A percentile compares a stretch with the other conserved stretches of the same genome.
Evolutionary conservation across 2,113 vertebrate genomes (phyloP).

Genomic region (Sinocyclocheilus maitianheensis): DNA sequence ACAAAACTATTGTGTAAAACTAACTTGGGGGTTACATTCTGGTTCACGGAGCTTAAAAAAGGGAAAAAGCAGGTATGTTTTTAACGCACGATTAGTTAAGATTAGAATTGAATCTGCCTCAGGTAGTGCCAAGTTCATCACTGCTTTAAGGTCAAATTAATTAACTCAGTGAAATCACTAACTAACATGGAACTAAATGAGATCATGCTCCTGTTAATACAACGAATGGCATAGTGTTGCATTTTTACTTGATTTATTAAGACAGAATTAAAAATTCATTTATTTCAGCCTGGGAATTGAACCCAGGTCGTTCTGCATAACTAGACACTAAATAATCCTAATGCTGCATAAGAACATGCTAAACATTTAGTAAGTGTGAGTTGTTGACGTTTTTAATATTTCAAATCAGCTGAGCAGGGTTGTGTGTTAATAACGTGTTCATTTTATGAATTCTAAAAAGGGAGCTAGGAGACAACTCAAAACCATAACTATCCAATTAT

Average conservation of each 20-base stretch:
- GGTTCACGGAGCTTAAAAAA: not conserved
- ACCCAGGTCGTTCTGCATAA: not conserved
- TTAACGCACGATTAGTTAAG: not conserved
- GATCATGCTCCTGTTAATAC: not conserved
- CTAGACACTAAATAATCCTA: not conserved
- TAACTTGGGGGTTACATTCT: not conserved
- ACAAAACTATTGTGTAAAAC: not conserved
- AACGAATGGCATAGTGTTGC: not conserved
- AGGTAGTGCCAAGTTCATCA: not conserved
- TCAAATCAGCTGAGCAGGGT: not conserved
- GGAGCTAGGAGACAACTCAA: not conserved
- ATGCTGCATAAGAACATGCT: slow-evolving; percentile 3
- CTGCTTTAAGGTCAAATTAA: not conserved
- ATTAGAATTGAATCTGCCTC: not conserved
- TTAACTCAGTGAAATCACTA: not conserved
- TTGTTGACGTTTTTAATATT: not conserved
- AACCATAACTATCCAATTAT: not conserved
- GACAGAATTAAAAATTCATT: not conserved
- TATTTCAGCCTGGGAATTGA: not conserved
- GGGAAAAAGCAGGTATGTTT: not conserved
- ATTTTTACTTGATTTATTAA: not conserved
- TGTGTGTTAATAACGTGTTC: not conserved
- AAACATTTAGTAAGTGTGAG: not conserved
- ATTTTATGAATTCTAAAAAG: not conserved
- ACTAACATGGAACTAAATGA: not conserved